These are phyloP conservation scores for Drosophila malerkotliana DNA, from an alignment of 1,140 invertebrate genomes.

Conservation along the genomic window DNA sequence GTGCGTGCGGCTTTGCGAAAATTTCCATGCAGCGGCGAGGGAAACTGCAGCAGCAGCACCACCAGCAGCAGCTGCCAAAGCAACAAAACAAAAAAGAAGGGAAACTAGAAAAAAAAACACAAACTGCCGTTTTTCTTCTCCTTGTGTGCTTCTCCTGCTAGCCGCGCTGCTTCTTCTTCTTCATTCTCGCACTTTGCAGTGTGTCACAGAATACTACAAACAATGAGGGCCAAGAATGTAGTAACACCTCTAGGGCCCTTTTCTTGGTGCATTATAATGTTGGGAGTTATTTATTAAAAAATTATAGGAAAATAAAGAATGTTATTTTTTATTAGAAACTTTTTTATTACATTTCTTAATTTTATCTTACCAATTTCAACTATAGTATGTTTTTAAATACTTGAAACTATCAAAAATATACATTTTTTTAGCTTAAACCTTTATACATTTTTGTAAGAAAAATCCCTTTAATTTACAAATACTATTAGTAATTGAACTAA, in stretches of 20 bases:
- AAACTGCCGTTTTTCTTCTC: slow-evolving; percentile 36
- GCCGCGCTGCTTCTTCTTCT: slow-evolving; percentile 24
- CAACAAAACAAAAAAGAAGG: slow-evolving; percentile 3
- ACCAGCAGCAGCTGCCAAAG: background rate
- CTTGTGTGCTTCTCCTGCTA: background rate
- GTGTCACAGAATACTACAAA: slow-evolving; percentile 50
- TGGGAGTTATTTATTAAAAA: too few relatives aligned
- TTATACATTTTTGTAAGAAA: too few relatives aligned
- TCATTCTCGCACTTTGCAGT: slow-evolving; percentile 37
- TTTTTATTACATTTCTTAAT: too few relatives aligned
- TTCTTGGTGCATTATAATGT: background rate
- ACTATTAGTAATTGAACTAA: too few relatives aligned
- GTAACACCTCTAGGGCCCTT: background rate
- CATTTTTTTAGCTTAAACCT: too few relatives aligned
- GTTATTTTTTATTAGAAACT: too few relatives aligned
- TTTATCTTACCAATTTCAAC: too few relatives aligned
- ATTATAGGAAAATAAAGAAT: too few relatives aligned
- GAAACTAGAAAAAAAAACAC: slow-evolving; percentile 40
- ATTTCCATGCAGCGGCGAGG: slow-evolving; percentile 49
- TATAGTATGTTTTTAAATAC: too few relatives aligned
- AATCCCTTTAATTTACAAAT: too few relatives aligned
- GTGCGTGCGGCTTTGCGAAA: slow-evolving; percentile 36
- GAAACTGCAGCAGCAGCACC: slow-evolving; percentile 45
- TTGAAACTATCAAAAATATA: too few relatives aligned
- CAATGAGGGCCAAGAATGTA: background rate